Base-by-base conservation (phyloP, 2,113 vertebrate genomes). In the Cynopterus brachyotis region DNA sequence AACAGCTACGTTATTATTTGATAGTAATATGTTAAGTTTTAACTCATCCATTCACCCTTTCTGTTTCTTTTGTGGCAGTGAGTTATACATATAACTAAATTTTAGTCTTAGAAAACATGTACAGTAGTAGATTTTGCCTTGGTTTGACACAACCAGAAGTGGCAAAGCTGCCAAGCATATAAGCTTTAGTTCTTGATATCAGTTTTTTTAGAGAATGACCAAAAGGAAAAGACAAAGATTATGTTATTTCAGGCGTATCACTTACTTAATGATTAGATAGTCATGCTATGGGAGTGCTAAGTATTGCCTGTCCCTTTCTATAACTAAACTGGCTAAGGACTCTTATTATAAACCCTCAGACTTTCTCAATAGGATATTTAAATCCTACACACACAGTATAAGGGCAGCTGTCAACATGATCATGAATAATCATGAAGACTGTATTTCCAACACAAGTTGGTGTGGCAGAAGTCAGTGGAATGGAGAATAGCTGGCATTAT, bases 1-100 rank as follows among this genome's bases (percentile, higher is more conserved):
- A 89, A 91, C 64, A 79, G 9, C 19, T 87, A 5, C 76, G 28
- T 53, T 90, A 91, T 64, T 93, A 11, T 85, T 95, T 88, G 64
- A 86, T 94, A 42, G 4, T 11, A 81, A 81, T 50, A 50, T 89
- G 64, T 73, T 86, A 83, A 76, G 20, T 73, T 67, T 91, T 53
- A 91, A 5, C 26, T 95, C 42, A 91, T 88, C 20, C 15, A 9
- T 82, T 57, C 30, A 50, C 66, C 30, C 59, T 85, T 80, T 96
- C 91, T 67, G 17, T 76, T 81, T 60, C 22, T 93, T 64, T 93
- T 87, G 22, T 95, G 53, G 26, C 24, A 75, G 0, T 47, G 0
- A 59, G 22, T 92, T 60, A 45, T 3, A 72, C 9, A 22, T 60
- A 45, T 40, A 92, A 67, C 4, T 82, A 62, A 53, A 67, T 60